phyloP scores from a whole-genome alignment of 1,140 invertebrate genomes.

The Neomicropteryx cornuta region DNA sequence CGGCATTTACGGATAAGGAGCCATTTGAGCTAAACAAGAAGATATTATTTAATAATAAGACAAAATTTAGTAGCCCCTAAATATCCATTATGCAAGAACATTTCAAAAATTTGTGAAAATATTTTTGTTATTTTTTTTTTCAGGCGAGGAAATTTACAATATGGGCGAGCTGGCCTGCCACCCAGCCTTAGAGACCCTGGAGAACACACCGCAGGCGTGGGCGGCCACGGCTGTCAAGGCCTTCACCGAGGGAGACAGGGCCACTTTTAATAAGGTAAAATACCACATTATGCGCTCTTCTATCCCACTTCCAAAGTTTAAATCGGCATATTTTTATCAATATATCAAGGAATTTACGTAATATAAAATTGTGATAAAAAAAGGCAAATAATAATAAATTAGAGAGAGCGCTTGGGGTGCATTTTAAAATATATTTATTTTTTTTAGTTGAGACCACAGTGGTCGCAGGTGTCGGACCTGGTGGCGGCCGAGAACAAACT shows the following conservation, averaged over 20 bases:
- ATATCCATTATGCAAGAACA: too few species aligned
- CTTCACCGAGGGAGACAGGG: constrained; percentile 87
- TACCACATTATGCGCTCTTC: constrained; percentile 70
- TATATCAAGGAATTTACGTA: constrained; percentile 87
- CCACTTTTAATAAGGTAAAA: constrained; percentile 74
- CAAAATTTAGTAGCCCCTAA: too few species aligned
- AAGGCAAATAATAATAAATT: background rate
- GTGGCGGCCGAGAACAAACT: too few species aligned
- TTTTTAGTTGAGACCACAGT: background rate
- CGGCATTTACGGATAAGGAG: too few species aligned
- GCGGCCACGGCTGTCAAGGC: constrained; percentile 80
- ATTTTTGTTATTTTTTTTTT: too few species aligned
- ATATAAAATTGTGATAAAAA: constrained; percentile 1
- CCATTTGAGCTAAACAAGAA: too few species aligned
- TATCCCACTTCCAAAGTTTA: constrained; percentile 74
- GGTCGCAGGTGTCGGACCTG: too few species aligned
- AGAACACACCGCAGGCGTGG: constrained; percentile 77
- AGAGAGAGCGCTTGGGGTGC: too few species aligned
- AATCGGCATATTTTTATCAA: constrained; percentile 83
- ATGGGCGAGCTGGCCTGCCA: constrained; percentile 89
- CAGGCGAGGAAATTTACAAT: constrained; percentile 96
- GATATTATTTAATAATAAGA: too few species aligned
- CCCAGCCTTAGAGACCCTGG: constrained; percentile 81
- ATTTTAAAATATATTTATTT: constrained; percentile 3
- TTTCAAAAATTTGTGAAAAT: too few species aligned